Conservation (phyloP, 37 sponge, comb jelly and placozoan species). For the Aplysina aerophoba region DNA sequence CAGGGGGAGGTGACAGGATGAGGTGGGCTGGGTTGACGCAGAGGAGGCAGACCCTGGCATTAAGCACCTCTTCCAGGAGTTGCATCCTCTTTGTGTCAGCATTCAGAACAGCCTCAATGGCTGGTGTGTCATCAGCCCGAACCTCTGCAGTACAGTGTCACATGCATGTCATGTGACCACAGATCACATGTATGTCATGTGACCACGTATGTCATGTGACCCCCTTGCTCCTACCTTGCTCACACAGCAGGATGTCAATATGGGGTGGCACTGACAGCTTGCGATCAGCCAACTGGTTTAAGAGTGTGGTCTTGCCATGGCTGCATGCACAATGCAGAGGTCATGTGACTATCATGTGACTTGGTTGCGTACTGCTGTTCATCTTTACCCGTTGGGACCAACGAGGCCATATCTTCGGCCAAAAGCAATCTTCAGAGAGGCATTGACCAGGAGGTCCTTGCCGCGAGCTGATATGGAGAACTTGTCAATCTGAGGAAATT, state of each 20-base stretch:
- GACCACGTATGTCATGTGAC: background rate
- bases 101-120: conserved; percentile 88
- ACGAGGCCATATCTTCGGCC: conserved; percentile 94
- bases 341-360: background rate
- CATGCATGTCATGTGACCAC: background rate
- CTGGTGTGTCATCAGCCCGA: conserved; percentile 81
- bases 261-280: conserved; percentile 87
- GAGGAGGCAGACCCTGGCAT: background rate
- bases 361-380: background rate
- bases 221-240: conserved; percentile 68
- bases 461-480: conserved; percentile 96
- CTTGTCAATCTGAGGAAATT: conserved; percentile 72
- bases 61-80: conserved; percentile 80
- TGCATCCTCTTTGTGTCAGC: conserved; percentile 80
- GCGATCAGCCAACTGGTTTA: conserved; percentile 90
- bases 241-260: conserved; percentile 94
- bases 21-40: background rate
- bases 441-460: conserved; percentile 94
- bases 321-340: conserved; percentile 22
- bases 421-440: conserved; percentile 78
- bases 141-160: conserved; percentile 68
- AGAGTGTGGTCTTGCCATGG: conserved; percentile 95
- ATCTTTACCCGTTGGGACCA: conserved; percentile 92
- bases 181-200: background rate
- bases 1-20: background rate